Evolutionary conservation across 2,888 invertebrate genomes (phyloP).

Genomic region (Cylindroiulus punctatus): DNA sequence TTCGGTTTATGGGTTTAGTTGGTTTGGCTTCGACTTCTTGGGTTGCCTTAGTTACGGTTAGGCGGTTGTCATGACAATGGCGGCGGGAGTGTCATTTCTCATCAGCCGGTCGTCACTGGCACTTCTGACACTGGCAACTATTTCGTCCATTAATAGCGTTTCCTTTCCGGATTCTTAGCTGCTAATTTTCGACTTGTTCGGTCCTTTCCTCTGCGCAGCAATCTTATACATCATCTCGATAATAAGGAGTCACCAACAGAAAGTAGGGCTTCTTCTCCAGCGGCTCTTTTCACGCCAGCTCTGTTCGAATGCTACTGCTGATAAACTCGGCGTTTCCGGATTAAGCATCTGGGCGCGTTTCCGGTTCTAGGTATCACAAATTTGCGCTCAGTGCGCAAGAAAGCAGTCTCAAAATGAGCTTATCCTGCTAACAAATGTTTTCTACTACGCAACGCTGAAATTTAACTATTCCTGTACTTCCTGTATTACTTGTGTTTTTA

Average conservation of each 20-base stretch:
- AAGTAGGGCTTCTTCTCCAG: slow-evolving; percentile 34
- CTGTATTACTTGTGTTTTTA: no score
- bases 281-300: not conserved
- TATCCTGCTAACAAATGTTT: not conserved
- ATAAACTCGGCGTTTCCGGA: not conserved
- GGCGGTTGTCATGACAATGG: slow-evolving; percentile 22
- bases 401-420: not conserved
- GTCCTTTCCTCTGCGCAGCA: not conserved
- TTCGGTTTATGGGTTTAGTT: slow-evolving; percentile 23
- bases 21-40: not conserved
- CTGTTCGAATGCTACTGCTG: slow-evolving; percentile 6
- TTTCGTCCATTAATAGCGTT: slow-evolving; percentile 13
- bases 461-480: no score
- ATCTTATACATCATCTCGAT: slow-evolving; percentile 31
- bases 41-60: slow-evolving; percentile 27
- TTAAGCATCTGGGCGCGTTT: not conserved
- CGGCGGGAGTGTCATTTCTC: slow-evolving; percentile 13
- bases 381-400: not conserved
- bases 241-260: not conserved
- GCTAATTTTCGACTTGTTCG: slow-evolving; percentile 19
- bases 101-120: slow-evolving; percentile 24
- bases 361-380: slow-evolving; percentile 11
- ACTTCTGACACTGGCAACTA: slow-evolving; percentile 41
- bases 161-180: slow-evolving; percentile 24
- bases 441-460: no score